A percentile compares a stretch with the other conserved stretches of the same genome.
These are phyloP conservation scores for Tenualosa thibaudeaui DNA, from an alignment of 2,797 vertebrate genomes.

Conservation along the genomic window DNA sequence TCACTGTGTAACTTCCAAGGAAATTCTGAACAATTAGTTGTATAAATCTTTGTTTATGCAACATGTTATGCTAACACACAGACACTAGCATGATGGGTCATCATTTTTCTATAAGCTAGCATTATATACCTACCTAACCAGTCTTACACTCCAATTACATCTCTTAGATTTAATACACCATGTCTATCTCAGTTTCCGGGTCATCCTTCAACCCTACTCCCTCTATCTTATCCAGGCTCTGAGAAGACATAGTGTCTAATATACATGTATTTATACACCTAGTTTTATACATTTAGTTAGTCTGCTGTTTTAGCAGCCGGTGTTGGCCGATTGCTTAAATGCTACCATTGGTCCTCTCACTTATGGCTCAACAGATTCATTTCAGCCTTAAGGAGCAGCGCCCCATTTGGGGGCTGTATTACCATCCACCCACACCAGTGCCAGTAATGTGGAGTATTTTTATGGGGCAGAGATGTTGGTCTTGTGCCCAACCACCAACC, in stretches of 20 bases:
- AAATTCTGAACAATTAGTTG: background rate
- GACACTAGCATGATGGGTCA: too few relatives aligned
- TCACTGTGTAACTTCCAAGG: background rate
- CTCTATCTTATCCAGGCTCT: background rate
- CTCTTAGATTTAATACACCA: background rate
- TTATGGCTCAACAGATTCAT: constrained; percentile 10
- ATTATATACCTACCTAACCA: too few relatives aligned
- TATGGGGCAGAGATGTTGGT: background rate
- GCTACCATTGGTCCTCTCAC: background rate
- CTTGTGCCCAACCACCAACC: constrained; percentile 1
- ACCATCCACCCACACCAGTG: background rate
- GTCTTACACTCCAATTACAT: background rate
- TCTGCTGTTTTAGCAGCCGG: background rate
- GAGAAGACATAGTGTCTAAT: background rate
- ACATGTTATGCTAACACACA: background rate
- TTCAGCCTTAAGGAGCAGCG: background rate
- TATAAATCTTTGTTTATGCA: background rate
- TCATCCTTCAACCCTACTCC: background rate
- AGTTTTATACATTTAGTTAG: background rate
- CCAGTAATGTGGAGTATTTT: background rate
- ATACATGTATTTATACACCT: background rate
- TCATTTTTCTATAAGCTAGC: too few relatives aligned
- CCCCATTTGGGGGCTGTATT: background rate
- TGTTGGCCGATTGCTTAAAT: background rate
- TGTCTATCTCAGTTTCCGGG: background rate